These are phyloP conservation scores for Antheraea assamensis DNA, from an alignment of 2,888 invertebrate species.

Conservation along the genomic window DNA sequence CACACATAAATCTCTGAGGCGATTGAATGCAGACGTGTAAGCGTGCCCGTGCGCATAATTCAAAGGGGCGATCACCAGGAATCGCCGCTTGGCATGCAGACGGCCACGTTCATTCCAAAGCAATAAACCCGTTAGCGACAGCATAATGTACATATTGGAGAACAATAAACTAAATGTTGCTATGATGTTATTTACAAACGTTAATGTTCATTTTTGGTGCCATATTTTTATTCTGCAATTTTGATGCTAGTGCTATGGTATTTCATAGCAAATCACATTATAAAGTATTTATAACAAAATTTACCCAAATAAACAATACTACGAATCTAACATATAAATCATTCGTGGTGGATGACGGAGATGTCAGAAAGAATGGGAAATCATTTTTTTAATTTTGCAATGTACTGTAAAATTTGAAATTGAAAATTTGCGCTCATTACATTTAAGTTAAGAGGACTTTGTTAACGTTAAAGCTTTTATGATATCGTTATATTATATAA, in stretches of 20 bases:
- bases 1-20: constrained; percentile 70
- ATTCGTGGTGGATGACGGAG: background rate
- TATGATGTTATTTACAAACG: background rate
- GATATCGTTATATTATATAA: background rate
- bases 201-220: constrained; percentile 18
- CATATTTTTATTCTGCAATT: background rate
- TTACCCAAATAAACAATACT: background rate
- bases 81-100: constrained; percentile 77
- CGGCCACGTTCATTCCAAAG: constrained; percentile 69
- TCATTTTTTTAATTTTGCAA: background rate
- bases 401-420: background rate
- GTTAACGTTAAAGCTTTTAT: background rate
- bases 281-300: background rate
- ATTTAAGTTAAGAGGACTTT: background rate
- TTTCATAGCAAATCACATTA: background rate
- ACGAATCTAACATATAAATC: background rate
- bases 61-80: constrained; percentile 79
- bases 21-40: constrained; percentile 74
- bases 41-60: constrained; percentile 78
- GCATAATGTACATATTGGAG: constrained; percentile 70
- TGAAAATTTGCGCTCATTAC: background rate
- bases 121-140: constrained; percentile 76
- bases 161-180: constrained; percentile 39
- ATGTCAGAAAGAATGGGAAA: background rate
- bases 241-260: background rate